Evolutionary conservation across 2,888 invertebrate genomes (phyloP).

Genomic region (Abrostola triplasia): DNA sequence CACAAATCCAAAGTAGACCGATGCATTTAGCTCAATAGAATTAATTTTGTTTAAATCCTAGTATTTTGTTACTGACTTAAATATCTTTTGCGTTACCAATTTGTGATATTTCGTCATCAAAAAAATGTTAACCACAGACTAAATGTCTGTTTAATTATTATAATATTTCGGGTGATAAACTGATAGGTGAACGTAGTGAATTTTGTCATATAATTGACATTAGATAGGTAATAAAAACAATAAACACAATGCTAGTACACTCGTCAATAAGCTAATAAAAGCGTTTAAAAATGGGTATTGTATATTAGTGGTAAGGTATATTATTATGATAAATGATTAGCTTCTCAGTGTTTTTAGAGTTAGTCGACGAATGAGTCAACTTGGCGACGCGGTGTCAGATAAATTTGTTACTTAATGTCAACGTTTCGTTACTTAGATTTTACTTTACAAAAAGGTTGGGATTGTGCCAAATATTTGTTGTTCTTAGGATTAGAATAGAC

Average conservation of each 20-base stretch:
- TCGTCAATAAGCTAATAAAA: slow-evolving; percentile 68
- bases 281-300: slow-evolving; percentile 68
- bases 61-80: slow-evolving; percentile 48
- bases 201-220: slow-evolving; percentile 72
- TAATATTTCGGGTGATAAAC: slow-evolving; percentile 83
- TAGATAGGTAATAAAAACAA: slow-evolving; percentile 86
- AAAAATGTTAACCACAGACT: slow-evolving; percentile 48
- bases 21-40: slow-evolving; percentile 35
- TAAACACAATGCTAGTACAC: slow-evolving; percentile 80
- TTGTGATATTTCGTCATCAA: slow-evolving; percentile 44
- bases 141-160: slow-evolving; percentile 52
- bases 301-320: slow-evolving; percentile 74
- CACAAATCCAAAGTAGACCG: slow-evolving; percentile 8
- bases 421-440: slow-evolving; percentile 38
- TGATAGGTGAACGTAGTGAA: slow-evolving; percentile 77
- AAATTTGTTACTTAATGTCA: slow-evolving; percentile 75
- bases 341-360: slow-evolving; percentile 88
- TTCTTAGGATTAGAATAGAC: slow-evolving; percentile 35
- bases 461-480: slow-evolving; percentile 50
- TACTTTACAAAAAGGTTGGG: slow-evolving; percentile 36
- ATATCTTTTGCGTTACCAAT: slow-evolving; percentile 41
- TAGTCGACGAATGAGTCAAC: slow-evolving; percentile 88
- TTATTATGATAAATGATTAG: slow-evolving; percentile 72
- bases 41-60: slow-evolving; percentile 19
- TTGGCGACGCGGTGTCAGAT: slow-evolving; percentile 82